Evolutionary conservation across 2,888 invertebrate genomes (phyloP).

Genomic region (Philonicus albiceps): DNA sequence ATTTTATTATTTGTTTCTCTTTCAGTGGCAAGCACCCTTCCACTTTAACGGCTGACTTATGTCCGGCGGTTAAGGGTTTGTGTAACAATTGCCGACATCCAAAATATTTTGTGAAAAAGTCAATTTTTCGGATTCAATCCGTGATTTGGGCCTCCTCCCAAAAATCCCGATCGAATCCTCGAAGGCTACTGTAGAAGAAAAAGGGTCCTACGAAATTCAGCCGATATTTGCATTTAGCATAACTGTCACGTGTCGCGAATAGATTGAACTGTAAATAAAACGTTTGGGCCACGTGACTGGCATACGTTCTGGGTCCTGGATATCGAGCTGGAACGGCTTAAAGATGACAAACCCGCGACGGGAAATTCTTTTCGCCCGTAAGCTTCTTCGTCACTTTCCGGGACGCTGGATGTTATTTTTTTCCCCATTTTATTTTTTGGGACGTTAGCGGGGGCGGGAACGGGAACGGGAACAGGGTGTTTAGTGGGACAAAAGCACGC

Average conservation of each 20-base stretch:
- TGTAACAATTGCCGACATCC: not conserved
- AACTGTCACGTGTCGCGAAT: constrained; percentile 52
- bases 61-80: not conserved
- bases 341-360: constrained; percentile 12
- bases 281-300: constrained; percentile 52
- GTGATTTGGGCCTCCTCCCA: not conserved
- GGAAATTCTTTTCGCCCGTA: not conserved
- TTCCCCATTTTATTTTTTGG: not conserved
- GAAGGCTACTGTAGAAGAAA: not conserved
- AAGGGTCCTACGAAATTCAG: not conserved
- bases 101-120: not conserved
- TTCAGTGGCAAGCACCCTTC: not conserved
- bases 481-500: constrained; percentile 16
- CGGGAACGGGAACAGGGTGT: not conserved
- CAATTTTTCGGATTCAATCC: not conserved
- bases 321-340: constrained; percentile 26
- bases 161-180: not conserved
- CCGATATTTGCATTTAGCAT: constrained; percentile 42
- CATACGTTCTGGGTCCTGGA: constrained; percentile 50
- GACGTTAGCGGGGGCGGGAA: not conserved
- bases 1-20: too few species aligned
- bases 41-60: not conserved
- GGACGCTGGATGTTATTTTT: not conserved
- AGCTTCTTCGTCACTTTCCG: constrained; percentile 8
- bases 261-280: constrained; percentile 54